Evolutionary conservation across 2,888 invertebrate genomes (phyloP).

Genomic region (Pseudanteris insignis): DNA sequence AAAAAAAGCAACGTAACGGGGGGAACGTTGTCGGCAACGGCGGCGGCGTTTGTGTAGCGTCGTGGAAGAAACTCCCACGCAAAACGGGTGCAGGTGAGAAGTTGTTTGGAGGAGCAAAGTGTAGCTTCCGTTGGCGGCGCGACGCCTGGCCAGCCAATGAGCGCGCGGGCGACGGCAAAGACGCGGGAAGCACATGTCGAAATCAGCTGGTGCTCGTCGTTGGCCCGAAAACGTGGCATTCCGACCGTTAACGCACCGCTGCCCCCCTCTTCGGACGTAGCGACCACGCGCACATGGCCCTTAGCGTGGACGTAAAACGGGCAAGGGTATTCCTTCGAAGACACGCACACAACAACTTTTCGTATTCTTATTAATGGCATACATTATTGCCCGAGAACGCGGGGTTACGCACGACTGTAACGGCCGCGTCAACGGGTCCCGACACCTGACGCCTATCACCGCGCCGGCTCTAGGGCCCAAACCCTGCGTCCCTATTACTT

Average conservation of each 20-base stretch:
- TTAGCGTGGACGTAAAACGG: conserved; percentile 42
- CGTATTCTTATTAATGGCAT: conserved; percentile 63
- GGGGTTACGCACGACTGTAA: conserved; percentile 52
- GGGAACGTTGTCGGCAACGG: background rate
- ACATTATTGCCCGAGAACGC: conserved; percentile 56
- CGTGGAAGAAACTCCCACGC: conserved; percentile 25
- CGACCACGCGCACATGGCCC: conserved; percentile 60
- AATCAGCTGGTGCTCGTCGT: conserved; percentile 62
- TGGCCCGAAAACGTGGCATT: conserved; percentile 51
- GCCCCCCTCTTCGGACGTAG: conserved; percentile 43
- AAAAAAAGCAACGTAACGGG: conserved; percentile 2
- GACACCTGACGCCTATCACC: conserved; percentile 63
- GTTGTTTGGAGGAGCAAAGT: conserved; percentile 24
- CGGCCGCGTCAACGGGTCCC: conserved; percentile 64
- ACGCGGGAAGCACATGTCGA: conserved; percentile 63
- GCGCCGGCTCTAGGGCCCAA: conserved; percentile 29
- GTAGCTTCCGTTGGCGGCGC: conserved; percentile 34
- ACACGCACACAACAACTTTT: conserved; percentile 53
- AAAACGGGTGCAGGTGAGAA: conserved; percentile 32
- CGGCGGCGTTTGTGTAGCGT: background rate
- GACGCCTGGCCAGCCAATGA: too few species aligned
- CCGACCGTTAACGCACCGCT: conserved; percentile 56
- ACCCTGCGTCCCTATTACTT: conserved; percentile 43
- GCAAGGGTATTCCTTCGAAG: conserved; percentile 50
- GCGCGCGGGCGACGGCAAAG: conserved; percentile 37